Evolutionary conservation across 2,113 vertebrate species (phyloP), one percentile per base, ranked within the genome.

Genomic region (Coptodon rendalli): DNA sequence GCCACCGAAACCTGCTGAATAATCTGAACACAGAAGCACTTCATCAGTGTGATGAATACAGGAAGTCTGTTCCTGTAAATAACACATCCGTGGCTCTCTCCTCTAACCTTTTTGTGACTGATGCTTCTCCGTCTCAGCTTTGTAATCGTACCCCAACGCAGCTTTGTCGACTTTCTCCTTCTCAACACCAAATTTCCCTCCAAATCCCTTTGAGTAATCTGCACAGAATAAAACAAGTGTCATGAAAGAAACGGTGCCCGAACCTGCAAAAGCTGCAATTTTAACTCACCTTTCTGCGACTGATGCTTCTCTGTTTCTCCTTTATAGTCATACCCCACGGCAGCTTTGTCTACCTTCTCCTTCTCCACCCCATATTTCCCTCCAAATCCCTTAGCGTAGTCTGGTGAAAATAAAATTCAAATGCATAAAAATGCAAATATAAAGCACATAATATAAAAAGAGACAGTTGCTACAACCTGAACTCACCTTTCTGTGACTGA

Each of bases 131-230:
- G 95, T 95, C 86, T 97, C 94, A 84, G 95, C 95, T 89, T 97
- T 98, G 88, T 98, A 99, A 92, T 98, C 97, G 3, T 97, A 99
- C 17, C 98, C 98, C 87, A 98, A 54, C 0, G 97, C 98, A 0
- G 94, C 96, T 89, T 98, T 98, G 90, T 99, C 98, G 27, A 96
- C 95, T 48, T 97, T 97, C 79, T 98, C 98, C 54, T 87, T 97
- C 90, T 98, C 97, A 34, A 98, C 96, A 0, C 98, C 98, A 0
- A 95, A 99, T 76, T 96, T 97, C 16, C 98, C 98, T 43, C 98
- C 98, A 80, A 99, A 99, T n/a, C 98, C 98, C 88, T 91, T 97
- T 22, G 97, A 96, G 63, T 98, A 97, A 96, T 98, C 98, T 98
- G 16, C 2, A 4, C 3, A 22, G 2, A 52, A 63, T 2, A 10